These are phyloP conservation scores for Octopus sinensis DNA, from an alignment of 1,140 invertebrate genomes.

Conservation along the genomic window DNA sequence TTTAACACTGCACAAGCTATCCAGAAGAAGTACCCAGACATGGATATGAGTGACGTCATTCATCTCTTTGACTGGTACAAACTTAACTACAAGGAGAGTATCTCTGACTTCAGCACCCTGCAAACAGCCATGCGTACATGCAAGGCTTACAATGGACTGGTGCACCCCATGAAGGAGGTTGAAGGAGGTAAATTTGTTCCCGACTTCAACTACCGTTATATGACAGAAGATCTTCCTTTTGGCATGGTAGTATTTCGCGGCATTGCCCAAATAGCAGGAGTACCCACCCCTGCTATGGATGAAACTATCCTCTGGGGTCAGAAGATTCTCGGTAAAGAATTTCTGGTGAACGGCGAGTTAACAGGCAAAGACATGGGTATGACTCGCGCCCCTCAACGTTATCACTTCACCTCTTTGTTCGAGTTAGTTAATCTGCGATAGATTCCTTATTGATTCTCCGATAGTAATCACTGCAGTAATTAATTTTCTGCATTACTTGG, in stretches of 20 bases:
- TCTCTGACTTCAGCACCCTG: constrained; percentile 30
- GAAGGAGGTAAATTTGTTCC: constrained; percentile 35
- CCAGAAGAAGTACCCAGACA: constrained; percentile 17
- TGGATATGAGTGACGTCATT: constrained; percentile 34
- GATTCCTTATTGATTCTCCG: background rate
- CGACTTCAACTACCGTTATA: constrained; percentile 40
- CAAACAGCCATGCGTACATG: constrained; percentile 35
- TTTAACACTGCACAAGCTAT: constrained; percentile 31
- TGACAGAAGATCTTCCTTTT: constrained; percentile 41
- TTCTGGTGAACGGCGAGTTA: constrained; percentile 32
- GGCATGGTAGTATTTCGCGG: constrained; percentile 43
- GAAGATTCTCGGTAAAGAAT: constrained; percentile 38
- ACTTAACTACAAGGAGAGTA: constrained; percentile 30
- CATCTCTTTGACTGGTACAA: constrained; percentile 40
- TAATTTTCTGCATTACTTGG: too few species aligned
- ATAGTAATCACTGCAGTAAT: too few species aligned
- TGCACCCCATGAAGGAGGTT: constrained; percentile 35
- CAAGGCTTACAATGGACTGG: constrained; percentile 38
- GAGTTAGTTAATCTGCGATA: background rate
- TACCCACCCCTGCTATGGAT: constrained; percentile 37
- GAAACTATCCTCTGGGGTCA: constrained; percentile 40
- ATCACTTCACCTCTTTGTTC: constrained; percentile 32
- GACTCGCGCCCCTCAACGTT: constrained; percentile 40
- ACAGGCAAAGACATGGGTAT: constrained; percentile 34
- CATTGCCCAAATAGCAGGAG: constrained; percentile 33